These are phyloP conservation scores for Drosophila parvula DNA, from an alignment of 1,140 invertebrate species.

Conservation along the genomic window DNA sequence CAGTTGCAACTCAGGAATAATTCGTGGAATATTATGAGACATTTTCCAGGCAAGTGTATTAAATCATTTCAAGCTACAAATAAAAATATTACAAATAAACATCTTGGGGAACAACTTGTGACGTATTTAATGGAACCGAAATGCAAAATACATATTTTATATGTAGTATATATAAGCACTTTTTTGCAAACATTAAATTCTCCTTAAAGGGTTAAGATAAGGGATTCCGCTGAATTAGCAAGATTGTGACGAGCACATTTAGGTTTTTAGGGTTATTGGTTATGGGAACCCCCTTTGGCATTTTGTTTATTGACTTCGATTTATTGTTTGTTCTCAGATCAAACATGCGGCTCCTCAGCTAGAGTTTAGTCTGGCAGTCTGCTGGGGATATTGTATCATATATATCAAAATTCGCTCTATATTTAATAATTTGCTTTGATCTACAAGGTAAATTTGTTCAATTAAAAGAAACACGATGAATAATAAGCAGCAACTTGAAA, in stretches of 20 bases:
- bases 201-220: conserved; percentile 8
- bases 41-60: not conserved
- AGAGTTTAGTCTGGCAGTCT: not conserved
- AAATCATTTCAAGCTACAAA: not conserved
- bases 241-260: not conserved
- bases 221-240: conserved; percentile 9
- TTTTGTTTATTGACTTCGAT: conserved; percentile 11
- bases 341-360: no score
- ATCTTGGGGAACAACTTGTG: not conserved
- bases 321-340: conserved; percentile 7
- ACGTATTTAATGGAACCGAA: not conserved
- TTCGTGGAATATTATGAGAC: not conserved
- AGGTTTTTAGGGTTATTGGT: not conserved
- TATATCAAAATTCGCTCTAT: not conserved
- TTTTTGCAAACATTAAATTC: not conserved
- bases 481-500: not conserved
- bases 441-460: not conserved
- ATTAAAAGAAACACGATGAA: not conserved
- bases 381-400: not conserved
- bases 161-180: not conserved
- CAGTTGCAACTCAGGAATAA: not conserved
- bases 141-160: not conserved
- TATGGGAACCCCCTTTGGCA: conserved; percentile 4
- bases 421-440: not conserved
- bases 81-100: not conserved